Base-by-base conservation (phyloP, 2,113 vertebrate species). In the Lethenteron reissneri region DNA sequence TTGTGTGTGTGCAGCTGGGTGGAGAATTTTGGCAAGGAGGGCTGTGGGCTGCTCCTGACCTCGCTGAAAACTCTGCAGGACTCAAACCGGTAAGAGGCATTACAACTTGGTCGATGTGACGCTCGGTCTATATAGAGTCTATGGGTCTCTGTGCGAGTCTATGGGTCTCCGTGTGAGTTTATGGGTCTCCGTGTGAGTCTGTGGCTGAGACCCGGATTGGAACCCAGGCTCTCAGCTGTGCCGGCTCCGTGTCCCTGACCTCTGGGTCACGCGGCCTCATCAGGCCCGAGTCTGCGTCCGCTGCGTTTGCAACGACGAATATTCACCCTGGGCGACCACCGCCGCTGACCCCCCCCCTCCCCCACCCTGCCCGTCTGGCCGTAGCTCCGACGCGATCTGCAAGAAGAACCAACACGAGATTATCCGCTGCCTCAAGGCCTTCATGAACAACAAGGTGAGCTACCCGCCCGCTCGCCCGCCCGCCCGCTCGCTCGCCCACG, bases 391-490 rank as follows among this genome's bases (percentile, higher is more conserved):
- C 78, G 81, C 72, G 76, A 91, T 95, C 56, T 90, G 96, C 79
- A 96, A 96, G 82, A 88, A 85, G 76, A 99, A 89, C 81, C 92
- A 99, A 77, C 85, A 96, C 80, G 97, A 99, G 81, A 85, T 99
- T 59, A 95, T 99, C 78, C 94, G 95, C 76, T 99, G 94, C 79
- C 85, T 99, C 78, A 99, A 87, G 83, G 94, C 94, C 70, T 99
- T 99, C 82, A 99, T 99, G 94, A 99, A 99, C 83, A 99, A 96
- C 78, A 99, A 99, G 85, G 94, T 92, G 80, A 81, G 85, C 80
- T 19, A 19, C 17, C 17, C 76, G 9, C 41, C 58, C 68, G 12
- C 56, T 2, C 17, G 17, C 17, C 58, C 68, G 12, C 56, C 17
- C 17, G 17, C 17, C 17, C 76, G 9, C 41, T 21, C 58, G 56